Evolutionary conservation across 2,888 invertebrate genomes (phyloP).

Genomic region (Selenia dentaria): DNA sequence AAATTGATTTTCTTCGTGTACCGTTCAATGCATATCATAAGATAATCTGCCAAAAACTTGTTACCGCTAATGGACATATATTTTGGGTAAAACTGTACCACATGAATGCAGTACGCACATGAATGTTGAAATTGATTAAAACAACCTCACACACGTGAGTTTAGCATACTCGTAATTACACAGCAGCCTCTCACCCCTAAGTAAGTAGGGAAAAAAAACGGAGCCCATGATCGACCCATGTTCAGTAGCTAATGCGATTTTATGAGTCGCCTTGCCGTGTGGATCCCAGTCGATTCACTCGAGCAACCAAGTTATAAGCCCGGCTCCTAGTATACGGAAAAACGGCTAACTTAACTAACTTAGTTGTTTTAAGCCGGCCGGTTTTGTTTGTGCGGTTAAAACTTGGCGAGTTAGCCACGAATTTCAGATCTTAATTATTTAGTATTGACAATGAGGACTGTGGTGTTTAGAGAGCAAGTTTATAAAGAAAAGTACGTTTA

Average conservation of each 20-base stretch:
- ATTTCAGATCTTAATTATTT: constrained; percentile 20
- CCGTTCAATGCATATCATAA: too few relatives aligned
- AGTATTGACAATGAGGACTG: neutral
- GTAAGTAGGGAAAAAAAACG: constrained; percentile 12
- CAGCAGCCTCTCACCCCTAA: constrained; percentile 1
- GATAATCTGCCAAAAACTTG: too few relatives aligned
- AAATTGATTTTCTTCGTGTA: too few relatives aligned
- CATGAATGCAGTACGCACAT: too few relatives aligned
- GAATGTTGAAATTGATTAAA: constrained; percentile 5
- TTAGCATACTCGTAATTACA: neutral
- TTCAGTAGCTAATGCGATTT: constrained; percentile 70
- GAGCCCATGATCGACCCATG: constrained; percentile 40
- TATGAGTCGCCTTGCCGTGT: constrained; percentile 57
- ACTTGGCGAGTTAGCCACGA: constrained; percentile 14
- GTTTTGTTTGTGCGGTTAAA: constrained; percentile 19
- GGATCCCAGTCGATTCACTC: constrained; percentile 58
- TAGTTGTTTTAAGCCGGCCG: constrained; percentile 22
- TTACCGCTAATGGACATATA: too few relatives aligned
- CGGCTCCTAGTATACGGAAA: constrained; percentile 16
- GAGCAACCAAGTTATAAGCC: constrained; percentile 41
- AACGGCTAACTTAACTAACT: constrained; percentile 23
- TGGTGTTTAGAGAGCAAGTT: too few relatives aligned
- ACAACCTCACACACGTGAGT: neutral
- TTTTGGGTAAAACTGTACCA: too few relatives aligned
- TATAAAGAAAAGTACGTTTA: too few relatives aligned